Base-by-base conservation (phyloP, 1,140 invertebrate species). In the Drosophila repleta region DNA sequence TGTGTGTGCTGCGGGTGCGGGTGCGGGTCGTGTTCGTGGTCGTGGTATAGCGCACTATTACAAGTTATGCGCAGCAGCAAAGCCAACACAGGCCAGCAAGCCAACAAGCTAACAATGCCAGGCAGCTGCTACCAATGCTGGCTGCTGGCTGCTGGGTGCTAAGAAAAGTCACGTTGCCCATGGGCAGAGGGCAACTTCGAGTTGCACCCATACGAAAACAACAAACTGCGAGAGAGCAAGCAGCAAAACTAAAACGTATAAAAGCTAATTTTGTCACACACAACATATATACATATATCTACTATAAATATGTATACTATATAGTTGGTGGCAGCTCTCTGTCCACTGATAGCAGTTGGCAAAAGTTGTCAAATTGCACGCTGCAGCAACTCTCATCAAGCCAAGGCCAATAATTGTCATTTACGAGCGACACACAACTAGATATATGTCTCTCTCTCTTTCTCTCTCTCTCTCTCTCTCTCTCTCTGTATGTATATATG, bases 11-110 rank as follows among this genome's bases (percentile, higher is more conserved):
- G 53, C 51, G 11, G 60, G 43, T 20, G 41, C 48, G 43, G 11
- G 35, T 48, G 29, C 52, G 48, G 46, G 43, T 24, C 7, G 18
- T 63, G 62, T 62, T 87, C 74, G 67, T 78, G 62, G 74, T 87
- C 74, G 66, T 88, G n/a, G n/a, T n/a, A n/a, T n/a, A n/a, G n/a
- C n/a, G n/a, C n/a, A n/a, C n/a, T 87, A 87, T 82, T 85, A 84
- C 77, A 84, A 84, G 76, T 80, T 84, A 83, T 83, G 79, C 58
- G 45, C 35, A 29, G 4, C 32, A 56, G 46, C 48, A 39, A 43
- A 43, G 57, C 48, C 17, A 45, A 49, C 61, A 57, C 60, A 57
- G 46, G 41, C 45, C 52, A 41, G 21, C 35, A 39, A 43, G 24
- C 55, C 24, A 18, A 26, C 45, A 57, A 58, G 26, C 41, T 18